Conservation (phyloP, 2,113 vertebrate genomes). For the Gallinago media region DNA sequence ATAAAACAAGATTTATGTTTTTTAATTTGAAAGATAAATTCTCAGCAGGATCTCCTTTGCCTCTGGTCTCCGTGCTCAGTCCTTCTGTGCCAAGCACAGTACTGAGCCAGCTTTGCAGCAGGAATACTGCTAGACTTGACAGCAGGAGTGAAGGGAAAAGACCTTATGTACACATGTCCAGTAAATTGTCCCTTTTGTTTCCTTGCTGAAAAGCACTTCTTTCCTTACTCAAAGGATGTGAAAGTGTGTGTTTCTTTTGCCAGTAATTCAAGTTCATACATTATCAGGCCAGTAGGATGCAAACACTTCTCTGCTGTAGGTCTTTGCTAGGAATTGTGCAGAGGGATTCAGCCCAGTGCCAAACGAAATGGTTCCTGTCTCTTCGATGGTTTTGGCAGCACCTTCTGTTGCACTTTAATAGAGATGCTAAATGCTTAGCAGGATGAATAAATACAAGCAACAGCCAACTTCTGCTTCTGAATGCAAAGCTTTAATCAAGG, state of each 20-base stretch:
- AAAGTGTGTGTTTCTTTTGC: background rate
- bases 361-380: background rate
- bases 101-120: slow-evolving; percentile 34
- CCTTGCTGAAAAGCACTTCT: background rate
- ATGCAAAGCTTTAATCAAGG: background rate
- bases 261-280: background rate
- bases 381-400: background rate
- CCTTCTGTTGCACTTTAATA: background rate
- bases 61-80: background rate
- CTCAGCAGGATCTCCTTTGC: background rate
- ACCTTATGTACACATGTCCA: background rate
- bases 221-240: background rate
- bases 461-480: background rate
- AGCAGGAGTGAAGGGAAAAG: background rate
- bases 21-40: background rate
- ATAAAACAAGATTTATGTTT: background rate
- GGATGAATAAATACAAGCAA: background rate
- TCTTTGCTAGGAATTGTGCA: background rate
- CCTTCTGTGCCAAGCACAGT: background rate
- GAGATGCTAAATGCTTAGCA: background rate
- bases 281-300: background rate
- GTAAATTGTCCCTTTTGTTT: background rate
- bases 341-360: background rate
- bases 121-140: background rate
- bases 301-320: background rate